A percentile compares a stretch with the other conserved stretches of the same genome.
These are phyloP conservation scores for Cecidostiba fungosa DNA, from an alignment of 2,888 invertebrate species.

Conservation along the genomic window DNA sequence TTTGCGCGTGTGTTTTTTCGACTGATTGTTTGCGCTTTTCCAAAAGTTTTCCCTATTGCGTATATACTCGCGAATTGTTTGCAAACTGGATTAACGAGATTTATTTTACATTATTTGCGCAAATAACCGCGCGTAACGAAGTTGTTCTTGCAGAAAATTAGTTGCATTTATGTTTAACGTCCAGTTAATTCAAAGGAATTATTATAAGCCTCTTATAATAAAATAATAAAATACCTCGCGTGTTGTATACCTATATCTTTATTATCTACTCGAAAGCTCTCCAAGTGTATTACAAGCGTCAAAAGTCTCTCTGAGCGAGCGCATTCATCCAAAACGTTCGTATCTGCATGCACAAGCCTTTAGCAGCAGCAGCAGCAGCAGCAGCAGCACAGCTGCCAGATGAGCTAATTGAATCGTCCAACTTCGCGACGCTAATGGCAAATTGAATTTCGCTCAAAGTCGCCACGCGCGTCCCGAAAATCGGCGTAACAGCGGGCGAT, in stretches of 20 bases:
- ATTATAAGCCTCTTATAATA: neutral
- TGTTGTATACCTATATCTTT: no score
- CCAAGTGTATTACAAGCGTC: neutral
- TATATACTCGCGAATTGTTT: neutral
- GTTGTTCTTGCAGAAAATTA: neutral
- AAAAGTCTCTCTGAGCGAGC: neutral
- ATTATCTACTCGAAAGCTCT: no score
- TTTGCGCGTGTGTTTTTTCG: neutral
- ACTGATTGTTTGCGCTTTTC: neutral
- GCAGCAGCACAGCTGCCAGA: conserved; percentile 35
- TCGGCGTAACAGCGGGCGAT: conserved; percentile 34
- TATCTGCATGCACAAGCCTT: neutral
- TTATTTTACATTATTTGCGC: neutral
- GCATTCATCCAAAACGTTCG: neutral
- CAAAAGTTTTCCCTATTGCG: neutral
- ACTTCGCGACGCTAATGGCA: conserved; percentile 57
- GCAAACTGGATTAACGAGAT: neutral
- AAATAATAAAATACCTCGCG: neutral
- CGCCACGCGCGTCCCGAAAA: conserved; percentile 43
- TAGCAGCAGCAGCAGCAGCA: conserved; percentile 14
- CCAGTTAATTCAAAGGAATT: neutral
- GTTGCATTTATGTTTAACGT: no score
- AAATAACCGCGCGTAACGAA: neutral
- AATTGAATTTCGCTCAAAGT: conserved; percentile 51
- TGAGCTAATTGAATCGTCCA: conserved; percentile 63